Conservation (phyloP, 64 coral and sea anemone genomes). For the Montipora sp. region DNA sequence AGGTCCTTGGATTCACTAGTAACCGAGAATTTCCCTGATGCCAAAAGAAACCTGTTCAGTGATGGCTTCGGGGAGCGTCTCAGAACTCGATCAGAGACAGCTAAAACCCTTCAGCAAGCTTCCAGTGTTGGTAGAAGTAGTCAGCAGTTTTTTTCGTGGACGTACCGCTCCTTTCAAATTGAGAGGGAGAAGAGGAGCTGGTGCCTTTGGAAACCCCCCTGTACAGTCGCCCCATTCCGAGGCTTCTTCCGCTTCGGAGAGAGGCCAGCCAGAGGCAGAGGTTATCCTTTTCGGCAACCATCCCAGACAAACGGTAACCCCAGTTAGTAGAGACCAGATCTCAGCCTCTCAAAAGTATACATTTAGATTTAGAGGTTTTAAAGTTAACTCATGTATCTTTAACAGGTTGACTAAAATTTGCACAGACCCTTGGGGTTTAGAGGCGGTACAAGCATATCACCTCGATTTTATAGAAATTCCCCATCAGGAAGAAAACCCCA, state of each 20-base stretch:
- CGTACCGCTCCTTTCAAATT: not conserved
- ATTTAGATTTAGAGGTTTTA: not conserved
- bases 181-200: not conserved
- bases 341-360: not conserved
- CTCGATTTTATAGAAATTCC: too few species aligned
- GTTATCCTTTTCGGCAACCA: not conserved
- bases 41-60: not conserved
- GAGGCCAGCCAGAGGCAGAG: not conserved
- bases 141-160: not conserved
- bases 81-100: not conserved
- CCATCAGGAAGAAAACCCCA: too few species aligned
- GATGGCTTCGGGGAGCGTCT: not conserved
- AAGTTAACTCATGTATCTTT: not conserved
- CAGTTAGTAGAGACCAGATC: not conserved
- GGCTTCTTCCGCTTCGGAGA: not conserved
- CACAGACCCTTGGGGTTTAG: too few species aligned
- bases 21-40: not conserved
- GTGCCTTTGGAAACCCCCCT: not conserved
- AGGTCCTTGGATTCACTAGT: not conserved
- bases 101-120: not conserved
- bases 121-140: not conserved
- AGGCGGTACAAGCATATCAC: too few species aligned
- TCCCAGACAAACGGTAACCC: not conserved
- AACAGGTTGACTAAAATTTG: not conserved
- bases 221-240: not conserved